A percentile compares a stretch with the other conserved stretches of the same genome.
These are phyloP conservation scores for Colaptes auratus DNA, from an alignment of 2,113 vertebrate species.

Conservation along the genomic window DNA sequence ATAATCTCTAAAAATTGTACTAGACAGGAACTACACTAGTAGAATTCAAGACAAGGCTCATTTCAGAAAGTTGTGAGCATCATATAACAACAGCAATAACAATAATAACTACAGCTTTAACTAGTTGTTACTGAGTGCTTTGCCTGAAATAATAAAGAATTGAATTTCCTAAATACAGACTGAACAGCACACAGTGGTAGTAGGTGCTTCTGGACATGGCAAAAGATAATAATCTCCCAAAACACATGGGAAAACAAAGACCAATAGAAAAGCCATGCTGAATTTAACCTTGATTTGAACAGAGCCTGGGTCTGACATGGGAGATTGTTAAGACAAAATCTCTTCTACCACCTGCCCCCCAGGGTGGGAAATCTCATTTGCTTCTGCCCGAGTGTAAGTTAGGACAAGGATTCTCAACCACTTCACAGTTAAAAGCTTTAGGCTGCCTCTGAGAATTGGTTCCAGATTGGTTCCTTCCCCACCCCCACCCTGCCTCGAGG, in stretches of 20 bases:
- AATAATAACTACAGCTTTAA: not conserved
- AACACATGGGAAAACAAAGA: not conserved
- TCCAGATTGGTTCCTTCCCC: slow-evolving; percentile 23
- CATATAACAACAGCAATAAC: not conserved
- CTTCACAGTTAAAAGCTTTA: slow-evolving; percentile 18
- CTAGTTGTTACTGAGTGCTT: not conserved
- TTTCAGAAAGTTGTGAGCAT: not conserved
- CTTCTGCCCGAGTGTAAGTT: not conserved
- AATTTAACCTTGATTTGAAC: slow-evolving; percentile 23
- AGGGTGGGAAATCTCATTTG: not conserved
- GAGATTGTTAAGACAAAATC: not conserved
- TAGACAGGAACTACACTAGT: not conserved
- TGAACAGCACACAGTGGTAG: not conserved
- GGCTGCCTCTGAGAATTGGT: slow-evolving; percentile 5
- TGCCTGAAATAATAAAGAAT: not conserved
- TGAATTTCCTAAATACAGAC: not conserved
- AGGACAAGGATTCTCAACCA: not conserved
- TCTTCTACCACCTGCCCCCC: not conserved
- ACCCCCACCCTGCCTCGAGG: not conserved
- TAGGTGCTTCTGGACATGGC: not conserved
- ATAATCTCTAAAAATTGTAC: not conserved
- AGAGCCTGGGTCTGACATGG: not conserved
- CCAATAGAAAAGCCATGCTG: not conserved
- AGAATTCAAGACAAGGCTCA: not conserved
- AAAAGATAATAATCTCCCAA: slow-evolving; percentile 4